Base-by-base conservation (phyloP, 2,113 vertebrate genomes). In the Trematomus loennbergii region DNA sequence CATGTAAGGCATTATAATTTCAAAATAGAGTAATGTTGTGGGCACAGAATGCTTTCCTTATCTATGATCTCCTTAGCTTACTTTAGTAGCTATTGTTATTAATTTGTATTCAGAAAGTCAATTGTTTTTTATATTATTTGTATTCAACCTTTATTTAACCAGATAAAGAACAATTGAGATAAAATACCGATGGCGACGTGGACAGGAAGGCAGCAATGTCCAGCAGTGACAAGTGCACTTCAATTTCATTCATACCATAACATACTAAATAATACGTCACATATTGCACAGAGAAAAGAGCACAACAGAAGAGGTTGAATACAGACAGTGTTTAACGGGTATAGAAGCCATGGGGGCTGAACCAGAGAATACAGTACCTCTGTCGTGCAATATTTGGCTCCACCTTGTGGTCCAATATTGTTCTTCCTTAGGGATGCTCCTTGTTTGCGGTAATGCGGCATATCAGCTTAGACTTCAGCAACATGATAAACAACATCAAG, bases 401-500 rank as follows among this genome's bases (percentile, higher is more conserved):
- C 73, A 43, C 15, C 73, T 63, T 2, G 15, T 81, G 78, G 68
- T 55, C 13, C 2, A 57, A 5, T 17, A 1, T n/a, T 33, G 78
- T 12, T 61, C 4, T 13, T 5, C 20, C 17, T 2, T 55, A 3
- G 46, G 29, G n/a, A 25, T 46, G 16, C 29, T 59, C 17, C 13
- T 40, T 59, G 36, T 33, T 40, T 65, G 9, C 1, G 2, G 2
- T 55, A 20, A 70, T 79, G 25, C 12, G 3, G 62, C 60, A 54
- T 20, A 49, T 29, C 36, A 22, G 18, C 13, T 52, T 46, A 20
- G 13, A 53, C 17, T 33, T 11, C 10, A 22, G 12, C 45, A 6
- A 52, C 12, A 25, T 12, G 20, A 63, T 46, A 53, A 67, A 77
- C 36, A 49, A 78, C 54, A 68, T 50, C 40, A 12, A 68, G 22